A percentile compares a stretch with the other conserved stretches of the same genome.
Conservation (phyloP, 2,113 vertebrate genomes). For the Colossoma macropomum region DNA sequence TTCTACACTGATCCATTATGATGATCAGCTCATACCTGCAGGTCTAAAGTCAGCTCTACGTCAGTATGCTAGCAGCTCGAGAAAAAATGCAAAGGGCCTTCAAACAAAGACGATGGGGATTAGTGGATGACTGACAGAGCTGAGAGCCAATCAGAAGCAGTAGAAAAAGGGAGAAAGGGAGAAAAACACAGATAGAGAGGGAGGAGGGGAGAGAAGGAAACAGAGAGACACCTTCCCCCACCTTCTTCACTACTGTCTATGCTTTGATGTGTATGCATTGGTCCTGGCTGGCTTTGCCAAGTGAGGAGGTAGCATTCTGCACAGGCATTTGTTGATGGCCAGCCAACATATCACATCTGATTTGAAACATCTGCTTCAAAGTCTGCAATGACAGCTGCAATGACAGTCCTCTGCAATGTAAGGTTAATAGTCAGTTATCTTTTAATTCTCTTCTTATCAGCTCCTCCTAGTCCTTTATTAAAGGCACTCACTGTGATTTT, state of each 20-base stretch:
- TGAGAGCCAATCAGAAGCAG: not conserved
- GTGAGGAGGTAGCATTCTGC: slow-evolving; percentile 15
- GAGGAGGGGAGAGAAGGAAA: not conserved
- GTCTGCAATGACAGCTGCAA: not conserved
- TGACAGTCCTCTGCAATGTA: too few species aligned
- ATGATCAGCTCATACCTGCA: not conserved
- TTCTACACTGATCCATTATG: not conserved
- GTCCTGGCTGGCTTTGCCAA: slow-evolving; percentile 23
- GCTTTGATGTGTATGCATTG: slow-evolving; percentile 42
- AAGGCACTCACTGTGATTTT: too few species aligned
- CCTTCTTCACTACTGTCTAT: slow-evolving; percentile 18
- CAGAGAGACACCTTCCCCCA: slow-evolving; percentile 34
- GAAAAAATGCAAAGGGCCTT: slow-evolving; percentile 3
- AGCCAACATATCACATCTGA: not conserved
- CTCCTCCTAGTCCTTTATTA: too few species aligned
- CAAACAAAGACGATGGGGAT: not conserved
- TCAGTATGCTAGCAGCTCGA: not conserved
- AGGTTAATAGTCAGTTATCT: too few species aligned
- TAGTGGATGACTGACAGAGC: not conserved
- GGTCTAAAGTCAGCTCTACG: not conserved
- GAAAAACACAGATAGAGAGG: not conserved
- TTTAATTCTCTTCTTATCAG: too few species aligned
- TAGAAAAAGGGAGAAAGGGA: not conserved
- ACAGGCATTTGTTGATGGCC: slow-evolving; percentile 13
- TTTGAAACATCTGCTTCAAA: slow-evolving; percentile 16